These are phyloP conservation scores for Heloderma charlesbogerti DNA, from an alignment of 2,113 vertebrate species.

Conservation along the genomic window DNA sequence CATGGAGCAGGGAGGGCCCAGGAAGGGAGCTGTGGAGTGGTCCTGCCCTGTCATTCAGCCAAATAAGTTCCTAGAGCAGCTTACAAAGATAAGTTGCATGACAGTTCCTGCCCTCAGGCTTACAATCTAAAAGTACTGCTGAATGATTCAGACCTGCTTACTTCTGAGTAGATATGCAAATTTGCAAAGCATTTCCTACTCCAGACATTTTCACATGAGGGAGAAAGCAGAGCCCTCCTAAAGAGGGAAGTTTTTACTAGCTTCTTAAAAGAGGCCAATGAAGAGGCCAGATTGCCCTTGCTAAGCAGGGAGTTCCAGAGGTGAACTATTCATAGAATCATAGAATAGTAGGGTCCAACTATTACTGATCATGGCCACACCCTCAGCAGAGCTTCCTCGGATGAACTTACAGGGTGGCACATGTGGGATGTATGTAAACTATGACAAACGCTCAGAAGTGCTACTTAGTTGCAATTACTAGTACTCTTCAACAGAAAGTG, in stretches of 20 bases:
- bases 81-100: too few species aligned
- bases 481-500: background rate
- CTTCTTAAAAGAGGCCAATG: background rate
- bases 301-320: background rate
- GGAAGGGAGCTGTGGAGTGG: too few species aligned
- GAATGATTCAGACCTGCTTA: too few species aligned
- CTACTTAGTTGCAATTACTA: background rate
- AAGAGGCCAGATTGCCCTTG: background rate
- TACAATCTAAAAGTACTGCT: too few species aligned
- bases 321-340: too few species aligned
- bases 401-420: background rate
- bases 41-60: too few species aligned
- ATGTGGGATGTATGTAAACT: background rate
- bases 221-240: background rate
- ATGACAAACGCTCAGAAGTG: background rate
- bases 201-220: background rate
- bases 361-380: background rate
- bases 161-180: too few species aligned
- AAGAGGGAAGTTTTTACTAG: background rate
- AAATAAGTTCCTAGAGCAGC: too few species aligned
- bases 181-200: background rate
- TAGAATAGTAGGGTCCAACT: too few species aligned
- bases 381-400: background rate
- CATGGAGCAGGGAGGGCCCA: too few species aligned
- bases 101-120: too few species aligned